These are phyloP conservation scores for Pseudomyrmex dendroicus DNA, from an alignment of 1,140 invertebrate species.

Conservation along the genomic window DNA sequence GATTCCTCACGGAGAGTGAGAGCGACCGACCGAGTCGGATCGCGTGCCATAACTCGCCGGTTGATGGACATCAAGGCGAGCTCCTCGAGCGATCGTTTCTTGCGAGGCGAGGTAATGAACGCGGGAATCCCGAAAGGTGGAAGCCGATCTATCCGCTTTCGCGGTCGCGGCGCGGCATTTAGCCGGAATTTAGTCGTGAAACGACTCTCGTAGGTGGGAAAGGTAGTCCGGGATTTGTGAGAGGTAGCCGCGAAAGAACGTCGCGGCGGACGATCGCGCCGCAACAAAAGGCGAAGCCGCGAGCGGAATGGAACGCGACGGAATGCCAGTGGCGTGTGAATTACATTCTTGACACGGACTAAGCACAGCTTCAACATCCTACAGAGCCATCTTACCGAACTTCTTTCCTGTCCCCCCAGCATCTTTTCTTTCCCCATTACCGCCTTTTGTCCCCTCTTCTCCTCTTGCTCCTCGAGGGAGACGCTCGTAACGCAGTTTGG, in stretches of 20 bases:
- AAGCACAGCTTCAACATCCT: constrained; percentile 75
- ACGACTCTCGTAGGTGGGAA: constrained; percentile 44
- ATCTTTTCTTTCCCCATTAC: constrained; percentile 48
- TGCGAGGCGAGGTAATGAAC: constrained; percentile 59
- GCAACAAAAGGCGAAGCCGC: constrained; percentile 73
- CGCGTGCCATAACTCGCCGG: constrained; percentile 56
- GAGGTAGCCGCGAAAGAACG: constrained; percentile 64
- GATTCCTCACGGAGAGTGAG: constrained; percentile 27
- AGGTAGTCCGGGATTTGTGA: constrained; percentile 16
- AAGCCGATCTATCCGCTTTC: constrained; percentile 23
- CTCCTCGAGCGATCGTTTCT: constrained; percentile 48
- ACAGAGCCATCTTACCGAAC: constrained; percentile 74
- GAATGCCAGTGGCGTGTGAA: constrained; percentile 81
- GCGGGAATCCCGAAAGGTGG: constrained; percentile 55
- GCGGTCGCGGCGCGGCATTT: constrained; percentile 37
- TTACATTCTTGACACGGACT: constrained; percentile 82
- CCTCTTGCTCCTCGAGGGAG: not conserved
- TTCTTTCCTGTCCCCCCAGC: constrained; percentile 62
- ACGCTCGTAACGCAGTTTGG: constrained; percentile 27
- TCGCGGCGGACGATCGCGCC: constrained; percentile 47
- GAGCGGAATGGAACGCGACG: constrained; percentile 76
- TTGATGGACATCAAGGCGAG: constrained; percentile 53
- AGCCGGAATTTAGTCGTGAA: constrained; percentile 15
- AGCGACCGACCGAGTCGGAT: constrained; percentile 7
- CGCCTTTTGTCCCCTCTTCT: constrained; percentile 3